Evolutionary conservation across 2,888 invertebrate genomes (phyloP), one percentile per base, ranked within the genome.

Genomic region (Hoplodrina blanda): DNA sequence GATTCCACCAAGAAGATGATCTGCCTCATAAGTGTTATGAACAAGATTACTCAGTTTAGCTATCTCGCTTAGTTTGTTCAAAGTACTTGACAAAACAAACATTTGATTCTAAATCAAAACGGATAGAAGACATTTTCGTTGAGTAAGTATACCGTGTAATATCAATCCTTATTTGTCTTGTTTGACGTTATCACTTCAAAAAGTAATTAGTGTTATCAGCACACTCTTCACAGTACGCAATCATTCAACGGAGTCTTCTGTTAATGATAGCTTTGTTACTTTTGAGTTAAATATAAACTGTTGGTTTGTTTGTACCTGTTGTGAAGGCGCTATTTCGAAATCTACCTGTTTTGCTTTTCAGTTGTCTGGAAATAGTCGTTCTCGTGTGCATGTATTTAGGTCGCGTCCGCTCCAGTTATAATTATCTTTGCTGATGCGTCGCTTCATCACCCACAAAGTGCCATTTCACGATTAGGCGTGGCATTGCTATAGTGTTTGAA

Each of bases 361-460:
- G 87, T 88, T 87, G 89, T 90, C 90, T 93, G 90, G 88, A 93
- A 94, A 94, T 94, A 93, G 92, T 90, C 88, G 87, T 91, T 89
- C 91, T 91, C 91, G 90, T 92, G 90, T 90, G 87, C 83, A 83
- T 84, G 92, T 89, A 95, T 95, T 92, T 92, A 88, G 95, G 95
- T 94, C 95, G 93, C 87, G 90, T 90, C 89, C 89, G 76, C 66
- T 83, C 88, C 88, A 88, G 91, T 91, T 93, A 93, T 93, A 94
- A 92, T 92, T 94, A 94, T 94, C 91, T 91, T 90, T 88, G 88
- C 86, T 87, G 90, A 91, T 91, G 90, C 88, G 87, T 88, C 91
- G 89, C 89, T 92, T 89, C 90, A 90, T 88, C 90, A 90, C 88
- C 81, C 84, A 82, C 80, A 83, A 85, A 85, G 80, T 83, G 79